These are phyloP conservation scores for Indri indri DNA, from an alignment of 2,113 vertebrate species.

Conservation along the genomic window DNA sequence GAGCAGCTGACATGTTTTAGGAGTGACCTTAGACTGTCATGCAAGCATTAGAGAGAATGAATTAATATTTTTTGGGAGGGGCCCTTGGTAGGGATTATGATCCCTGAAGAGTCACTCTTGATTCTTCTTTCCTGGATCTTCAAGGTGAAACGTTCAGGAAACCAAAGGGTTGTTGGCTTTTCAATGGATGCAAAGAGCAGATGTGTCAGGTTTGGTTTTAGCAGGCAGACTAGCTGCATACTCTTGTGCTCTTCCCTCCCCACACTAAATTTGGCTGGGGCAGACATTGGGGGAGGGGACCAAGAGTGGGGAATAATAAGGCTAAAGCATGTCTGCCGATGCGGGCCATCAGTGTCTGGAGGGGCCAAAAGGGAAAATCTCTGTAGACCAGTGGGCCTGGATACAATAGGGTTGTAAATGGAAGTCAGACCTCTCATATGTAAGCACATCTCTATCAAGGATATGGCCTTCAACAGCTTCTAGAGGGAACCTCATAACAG, in stretches of 20 bases:
- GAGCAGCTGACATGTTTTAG: constrained; percentile 60
- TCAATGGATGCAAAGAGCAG: not conserved
- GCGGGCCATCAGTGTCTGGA: not conserved
- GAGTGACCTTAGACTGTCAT: constrained; percentile 37
- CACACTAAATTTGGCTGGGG: not conserved
- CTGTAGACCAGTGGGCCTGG: not conserved
- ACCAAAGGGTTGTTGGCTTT: not conserved
- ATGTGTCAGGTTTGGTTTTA: not conserved
- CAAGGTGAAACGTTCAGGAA: constrained; percentile 17
- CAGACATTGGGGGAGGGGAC: not conserved
- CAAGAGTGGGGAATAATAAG: not conserved
- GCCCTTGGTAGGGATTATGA: not conserved
- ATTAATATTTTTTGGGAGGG: constrained; percentile 28
- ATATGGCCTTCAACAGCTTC: not conserved
- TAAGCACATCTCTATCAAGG: not conserved
- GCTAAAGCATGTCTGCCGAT: not conserved
- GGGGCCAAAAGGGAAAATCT: not conserved
- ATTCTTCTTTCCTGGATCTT: constrained; percentile 41
- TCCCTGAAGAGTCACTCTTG: not conserved
- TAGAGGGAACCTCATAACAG: not conserved
- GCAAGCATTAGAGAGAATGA: constrained; percentile 67
- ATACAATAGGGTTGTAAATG: not conserved
- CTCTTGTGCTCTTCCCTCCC: not conserved
- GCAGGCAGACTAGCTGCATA: not conserved
- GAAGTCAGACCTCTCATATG: not conserved